Base-by-base conservation (phyloP, 2,888 invertebrate species). In the Acleris holmiana region DNA sequence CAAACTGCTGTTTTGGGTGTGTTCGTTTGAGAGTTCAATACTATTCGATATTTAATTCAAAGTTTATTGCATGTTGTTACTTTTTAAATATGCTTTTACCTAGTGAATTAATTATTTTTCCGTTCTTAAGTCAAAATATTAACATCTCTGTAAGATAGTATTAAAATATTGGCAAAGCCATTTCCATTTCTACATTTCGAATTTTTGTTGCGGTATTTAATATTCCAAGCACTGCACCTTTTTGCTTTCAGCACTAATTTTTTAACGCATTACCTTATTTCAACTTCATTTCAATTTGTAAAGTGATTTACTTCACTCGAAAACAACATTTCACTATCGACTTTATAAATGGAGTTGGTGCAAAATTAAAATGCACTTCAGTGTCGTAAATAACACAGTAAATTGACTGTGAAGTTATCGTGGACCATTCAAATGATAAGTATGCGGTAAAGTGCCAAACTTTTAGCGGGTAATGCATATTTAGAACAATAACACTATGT, bases 341-440 rank as follows among this genome's bases (percentile, higher is more conserved):
- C 67, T 61, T 59, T 65, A 68, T 66, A 67, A 68, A 68, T 73
- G 73, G 69, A 72, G 68, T 70, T 41, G 48, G 44, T 17, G 59
- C 50, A 60, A 65, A 65, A 65, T 65, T 65, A 65, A 73, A 73
- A 71, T 72, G 68, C 70, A 70, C 71, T 63, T 67, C 55, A 51
- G 23, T 41, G 51, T 61, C 72, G 66, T 76, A 72, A 71, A 73
- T 72, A 72, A 63, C 70, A 57, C 47, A 65, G 62, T 69, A 73
- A 77, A 77, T 77, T 73, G 76, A 71, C 69, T 71, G 76, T 72
- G 69, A 76, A 73, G 70, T 71, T 73, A 72, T 75, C 71, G 71
- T 68, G 66, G 71, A 69, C 74, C 73, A 72, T 72, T 65, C 65
- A 23, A 65, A 65, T 65, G 65, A 69, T 71, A 71, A 68, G 68